phyloP scores from a whole-genome alignment of 2,113 vertebrate species.

The Aythya baeri region DNA sequence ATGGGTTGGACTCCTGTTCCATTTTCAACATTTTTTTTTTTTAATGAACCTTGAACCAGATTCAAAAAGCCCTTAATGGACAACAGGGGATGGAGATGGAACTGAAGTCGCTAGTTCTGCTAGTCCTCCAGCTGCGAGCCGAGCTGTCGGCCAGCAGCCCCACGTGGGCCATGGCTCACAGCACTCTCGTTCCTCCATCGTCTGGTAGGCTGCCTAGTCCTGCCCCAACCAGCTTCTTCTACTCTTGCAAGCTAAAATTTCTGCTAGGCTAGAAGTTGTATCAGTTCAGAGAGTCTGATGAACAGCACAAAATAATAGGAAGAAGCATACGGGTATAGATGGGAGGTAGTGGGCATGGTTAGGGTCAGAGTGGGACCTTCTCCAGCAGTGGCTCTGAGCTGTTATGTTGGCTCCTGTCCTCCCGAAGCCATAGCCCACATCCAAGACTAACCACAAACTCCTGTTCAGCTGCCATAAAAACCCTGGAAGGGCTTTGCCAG shows the following conservation, averaged over 20 bases:
- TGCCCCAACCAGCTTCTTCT: neutral
- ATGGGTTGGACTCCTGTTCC: neutral
- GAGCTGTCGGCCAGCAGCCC: neutral
- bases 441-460: neutral
- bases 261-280: neutral
- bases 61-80: neutral
- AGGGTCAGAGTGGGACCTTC: neutral
- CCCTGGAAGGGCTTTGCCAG: neutral
- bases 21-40: neutral
- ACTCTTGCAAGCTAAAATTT: neutral
- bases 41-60: neutral
- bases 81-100: fast-evolving
- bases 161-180: neutral
- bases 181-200: fast-evolving
- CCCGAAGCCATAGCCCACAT: neutral
- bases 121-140: neutral
- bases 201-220: neutral
- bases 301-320: neutral
- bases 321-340: neutral
- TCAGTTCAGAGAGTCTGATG: neutral
- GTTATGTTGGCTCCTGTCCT: neutral
- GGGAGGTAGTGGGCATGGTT: neutral
- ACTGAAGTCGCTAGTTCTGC: neutral
- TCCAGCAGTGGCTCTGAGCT: neutral
- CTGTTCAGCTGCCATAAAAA: neutral